Percentiles rank a stretch among this genome's conserved stretches.
These are phyloP conservation scores for Channa striata DNA, from an alignment of 2,797 vertebrate species.

Conservation along the genomic window DNA sequence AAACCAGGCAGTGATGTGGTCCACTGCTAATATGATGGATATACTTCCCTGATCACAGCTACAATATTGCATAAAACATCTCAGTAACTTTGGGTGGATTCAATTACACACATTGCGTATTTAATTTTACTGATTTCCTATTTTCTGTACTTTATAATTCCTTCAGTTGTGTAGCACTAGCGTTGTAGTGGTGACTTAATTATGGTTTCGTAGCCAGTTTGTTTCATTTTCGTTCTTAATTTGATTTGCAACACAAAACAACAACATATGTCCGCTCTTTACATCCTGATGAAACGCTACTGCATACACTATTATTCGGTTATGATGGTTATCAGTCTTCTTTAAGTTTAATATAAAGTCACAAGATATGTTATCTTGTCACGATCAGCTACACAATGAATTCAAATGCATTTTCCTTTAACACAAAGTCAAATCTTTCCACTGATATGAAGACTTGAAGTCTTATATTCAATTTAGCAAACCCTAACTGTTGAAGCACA, in stretches of 20 bases:
- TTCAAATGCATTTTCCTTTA: conserved; percentile 15
- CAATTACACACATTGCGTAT: not conserved
- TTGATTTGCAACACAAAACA: not conserved
- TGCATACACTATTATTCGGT: no score
- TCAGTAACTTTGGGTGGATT: not conserved
- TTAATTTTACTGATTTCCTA: not conserved
- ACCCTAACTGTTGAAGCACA: conserved; percentile 14
- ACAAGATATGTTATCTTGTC: not conserved
- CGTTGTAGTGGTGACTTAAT: no score
- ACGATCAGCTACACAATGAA: not conserved
- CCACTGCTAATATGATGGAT: conserved; percentile 17
- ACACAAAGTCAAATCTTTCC: conserved; percentile 26
- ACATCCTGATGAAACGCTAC: not conserved
- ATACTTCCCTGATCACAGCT: not conserved
- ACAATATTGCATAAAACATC: not conserved
- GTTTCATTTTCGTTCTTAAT: no score
- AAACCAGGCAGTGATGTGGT: not conserved
- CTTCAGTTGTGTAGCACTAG: no score
- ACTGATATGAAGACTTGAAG: conserved; percentile 25
- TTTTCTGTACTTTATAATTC: no score
- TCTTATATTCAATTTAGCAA: conserved; percentile 50
- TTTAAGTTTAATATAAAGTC: not conserved
- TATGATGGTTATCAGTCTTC: not conserved
- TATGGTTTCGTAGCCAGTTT: no score
- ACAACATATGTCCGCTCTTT: not conserved